phyloP scores from a whole-genome alignment of 1,140 invertebrate species.

The Bicyclus anynana region DNA sequence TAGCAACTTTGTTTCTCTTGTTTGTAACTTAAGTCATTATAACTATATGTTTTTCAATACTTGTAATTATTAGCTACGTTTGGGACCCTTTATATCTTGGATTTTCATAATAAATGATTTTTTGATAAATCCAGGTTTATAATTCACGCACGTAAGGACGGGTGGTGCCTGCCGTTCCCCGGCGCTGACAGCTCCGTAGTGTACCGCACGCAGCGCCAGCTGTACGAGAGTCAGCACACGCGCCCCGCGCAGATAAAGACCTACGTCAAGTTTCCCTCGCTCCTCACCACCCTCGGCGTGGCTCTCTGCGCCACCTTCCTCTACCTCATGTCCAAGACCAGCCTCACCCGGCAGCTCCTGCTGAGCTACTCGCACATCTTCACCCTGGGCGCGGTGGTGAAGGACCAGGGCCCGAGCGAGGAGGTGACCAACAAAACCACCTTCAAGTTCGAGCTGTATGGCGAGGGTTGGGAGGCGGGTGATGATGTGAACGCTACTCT shows the following conservation, averaged over 20 bases:
- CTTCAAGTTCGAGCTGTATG: slow-evolving; percentile 85
- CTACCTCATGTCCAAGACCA: slow-evolving; percentile 80
- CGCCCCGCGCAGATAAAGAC: slow-evolving; percentile 82
- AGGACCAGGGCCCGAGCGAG: slow-evolving; percentile 80
- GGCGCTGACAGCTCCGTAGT: slow-evolving; percentile 91
- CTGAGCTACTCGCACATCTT: slow-evolving; percentile 75
- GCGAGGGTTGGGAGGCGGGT: slow-evolving; percentile 86
- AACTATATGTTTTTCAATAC: too few species aligned
- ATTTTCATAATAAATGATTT: too few species aligned
- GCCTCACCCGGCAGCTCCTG: slow-evolving; percentile 81
- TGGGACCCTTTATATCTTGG: too few species aligned
- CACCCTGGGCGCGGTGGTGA: slow-evolving; percentile 79
- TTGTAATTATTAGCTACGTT: too few species aligned
- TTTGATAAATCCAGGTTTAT: slow-evolving; percentile 59
- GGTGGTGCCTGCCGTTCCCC: slow-evolving; percentile 87
- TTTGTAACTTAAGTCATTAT: too few species aligned
- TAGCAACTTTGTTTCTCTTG: too few species aligned
- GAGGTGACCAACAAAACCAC: slow-evolving; percentile 79
- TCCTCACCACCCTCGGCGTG: slow-evolving; percentile 67
- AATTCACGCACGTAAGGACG: slow-evolving; percentile 80
- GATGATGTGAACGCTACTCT: slow-evolving; percentile 76
- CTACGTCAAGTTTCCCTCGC: slow-evolving; percentile 78
- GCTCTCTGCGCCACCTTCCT: slow-evolving; percentile 80
- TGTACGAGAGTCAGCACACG: slow-evolving; percentile 82
- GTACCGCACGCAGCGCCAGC: slow-evolving; percentile 85